Evolutionary conservation across 2,797 vertebrate genomes (phyloP), one percentile per base, ranked within the genome.

Genomic region (Typhlichthys subterraneus): DNA sequence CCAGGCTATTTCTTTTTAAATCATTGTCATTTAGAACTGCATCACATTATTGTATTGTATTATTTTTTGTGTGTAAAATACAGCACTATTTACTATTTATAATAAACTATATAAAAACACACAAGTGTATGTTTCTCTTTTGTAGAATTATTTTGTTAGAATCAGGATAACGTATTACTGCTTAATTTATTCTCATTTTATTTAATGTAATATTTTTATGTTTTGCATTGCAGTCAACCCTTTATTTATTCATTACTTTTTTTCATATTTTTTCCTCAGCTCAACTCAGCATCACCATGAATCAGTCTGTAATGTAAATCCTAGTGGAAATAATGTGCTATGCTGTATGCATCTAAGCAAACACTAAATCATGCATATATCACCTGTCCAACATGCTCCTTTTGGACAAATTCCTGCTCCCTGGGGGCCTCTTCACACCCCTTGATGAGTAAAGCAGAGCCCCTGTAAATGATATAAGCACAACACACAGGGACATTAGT

Each of bases 81-180:
- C 96, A 94, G 95, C 97, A 97, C 96, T 98, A 98, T 98, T 92
- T 97, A 96, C 97, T 98, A 99, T 99, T 99, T 99, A 99, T 99
- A 96, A 96, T 94, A 94, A 97, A 97, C 71, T 87, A 86, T 84
- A 67, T 80, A 59, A 85, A 89, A 91, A 88, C 61, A 12, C 15
- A 66, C 14, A 58, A 10, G 50, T 57, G 69, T 45, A 49, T 12
- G 51, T 63, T 48, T 59, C 64, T 45, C 23, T 63, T 53, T 67
- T 31, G n/a, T 23, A 10, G 9, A 47, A 11, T 12, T 48, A n/a
- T 14, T 42, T 42, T 42, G 38, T 9, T 42, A 42, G 8, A 10
- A 42, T 2, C 7, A 42, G 38, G 38, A 42, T 8, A 42, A 42
- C 7, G 7, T 9, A 9, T 38, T 42, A 8, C 9, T 42, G 7